Conservation (phyloP, 1,140 invertebrate genomes). For the Steinernema khuongi region DNA sequence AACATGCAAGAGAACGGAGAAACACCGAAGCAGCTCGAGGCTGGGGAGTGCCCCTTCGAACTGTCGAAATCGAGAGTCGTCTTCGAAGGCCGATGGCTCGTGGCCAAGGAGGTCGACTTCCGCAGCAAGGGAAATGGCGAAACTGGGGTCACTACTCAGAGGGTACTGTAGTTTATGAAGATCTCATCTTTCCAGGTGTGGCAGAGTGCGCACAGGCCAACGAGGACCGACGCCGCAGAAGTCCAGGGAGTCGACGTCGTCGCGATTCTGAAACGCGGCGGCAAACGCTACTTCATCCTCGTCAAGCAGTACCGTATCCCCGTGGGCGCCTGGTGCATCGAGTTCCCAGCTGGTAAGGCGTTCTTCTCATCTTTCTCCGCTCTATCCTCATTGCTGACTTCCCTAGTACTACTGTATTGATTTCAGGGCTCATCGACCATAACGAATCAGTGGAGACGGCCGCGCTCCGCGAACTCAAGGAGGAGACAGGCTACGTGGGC, state of each 20-base stretch:
- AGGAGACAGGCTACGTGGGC: conserved; percentile 41
- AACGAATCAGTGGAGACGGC: conserved; percentile 35
- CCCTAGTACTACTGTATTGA: neutral
- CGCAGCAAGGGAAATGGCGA: neutral
- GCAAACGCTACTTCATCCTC: conserved; percentile 32
- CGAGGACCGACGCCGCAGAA: neutral
- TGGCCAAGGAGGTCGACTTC: neutral
- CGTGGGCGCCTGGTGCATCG: conserved; percentile 30
- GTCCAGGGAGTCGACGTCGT: conserved; percentile 38
- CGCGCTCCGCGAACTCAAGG: conserved; percentile 36
- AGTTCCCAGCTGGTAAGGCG: conserved; percentile 40
- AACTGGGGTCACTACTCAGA: neutral
- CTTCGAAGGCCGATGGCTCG: neutral
- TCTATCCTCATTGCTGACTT: neutral
- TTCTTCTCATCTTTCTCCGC: too few relatives aligned
- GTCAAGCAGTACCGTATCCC: conserved; percentile 44
- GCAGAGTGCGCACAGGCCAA: conserved; percentile 30
- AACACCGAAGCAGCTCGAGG: too few relatives aligned
- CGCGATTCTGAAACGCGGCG: conserved; percentile 30
- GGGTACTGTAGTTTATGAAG: neutral
- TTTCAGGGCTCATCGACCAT: conserved; percentile 36
- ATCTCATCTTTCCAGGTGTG: conserved; percentile 34
- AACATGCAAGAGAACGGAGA: too few relatives aligned
- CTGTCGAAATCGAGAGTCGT: neutral
- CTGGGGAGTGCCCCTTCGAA: too few relatives aligned